Evolutionary conservation across 2,888 invertebrate genomes (phyloP).

Genomic region (Epistrophella euchroma): DNA sequence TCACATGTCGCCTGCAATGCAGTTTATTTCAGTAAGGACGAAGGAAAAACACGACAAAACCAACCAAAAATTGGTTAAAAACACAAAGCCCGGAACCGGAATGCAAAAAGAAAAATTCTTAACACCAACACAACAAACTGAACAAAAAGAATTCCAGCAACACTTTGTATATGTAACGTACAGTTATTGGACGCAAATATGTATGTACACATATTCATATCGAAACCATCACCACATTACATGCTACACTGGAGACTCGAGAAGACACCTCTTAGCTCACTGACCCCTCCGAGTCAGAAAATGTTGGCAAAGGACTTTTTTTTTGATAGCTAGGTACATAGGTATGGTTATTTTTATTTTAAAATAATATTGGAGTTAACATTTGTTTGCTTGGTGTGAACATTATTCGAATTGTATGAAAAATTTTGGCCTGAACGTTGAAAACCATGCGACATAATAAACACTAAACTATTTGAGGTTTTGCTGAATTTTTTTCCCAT

Average conservation of each 20-base stretch:
- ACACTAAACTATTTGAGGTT: conserved; percentile 24
- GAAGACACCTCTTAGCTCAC: conserved; percentile 42
- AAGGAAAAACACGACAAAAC: conserved; percentile 53
- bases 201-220: background rate
- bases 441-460: conserved; percentile 33
- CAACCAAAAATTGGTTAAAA: conserved; percentile 59
- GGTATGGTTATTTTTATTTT: background rate
- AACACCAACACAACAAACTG: conserved; percentile 43
- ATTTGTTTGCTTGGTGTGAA: conserved; percentile 53
- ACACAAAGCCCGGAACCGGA: conserved; percentile 39
- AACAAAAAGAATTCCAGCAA: conserved; percentile 9
- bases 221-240: conserved; percentile 61
- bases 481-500: background rate
- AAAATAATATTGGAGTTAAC: conserved; percentile 1
- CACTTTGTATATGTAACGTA: conserved; percentile 1
- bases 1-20: conserved; percentile 74
- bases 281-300: conserved; percentile 33
- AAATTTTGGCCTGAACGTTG: conserved; percentile 39
- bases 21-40: conserved; percentile 66
- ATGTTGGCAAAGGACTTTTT: conserved; percentile 52
- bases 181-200: conserved; percentile 5
- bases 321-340: background rate
- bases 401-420: conserved; percentile 59
- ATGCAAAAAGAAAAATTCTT: conserved; percentile 47
- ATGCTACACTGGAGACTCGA: conserved; percentile 39